Evolutionary conservation across 2,797 vertebrate species (phyloP), one percentile per base, ranked within the genome.

Genomic region (Microhierax caerulescens): DNA sequence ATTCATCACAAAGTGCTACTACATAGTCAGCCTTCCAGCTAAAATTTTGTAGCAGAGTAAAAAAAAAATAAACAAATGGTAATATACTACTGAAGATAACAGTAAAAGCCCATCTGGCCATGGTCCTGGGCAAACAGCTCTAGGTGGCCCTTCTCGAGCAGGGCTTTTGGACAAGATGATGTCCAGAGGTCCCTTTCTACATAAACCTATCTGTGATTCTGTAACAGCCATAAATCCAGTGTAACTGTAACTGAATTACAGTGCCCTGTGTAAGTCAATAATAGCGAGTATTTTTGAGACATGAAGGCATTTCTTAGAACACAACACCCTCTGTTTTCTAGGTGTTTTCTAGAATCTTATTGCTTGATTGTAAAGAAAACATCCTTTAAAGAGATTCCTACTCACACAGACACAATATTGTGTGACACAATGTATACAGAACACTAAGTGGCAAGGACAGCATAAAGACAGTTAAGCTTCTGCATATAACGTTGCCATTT

Each of bases 401-500:
- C 28, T 86, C 23, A 60, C 24, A 47, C 5, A 53, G 43, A 72
- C 36, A 84, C 9, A 57, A 32, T 63, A 69, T 21, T 70, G 56
- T 30, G 36, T 43, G 57, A 85, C 56, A 45, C 9, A 63, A 60
- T 10, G 9, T 47, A 25, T 11, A 75, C 37, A 54, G 88, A 93
- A 78, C 16, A 51, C 5, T 30, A 79, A 93, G 70, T 51, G 22
- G 74, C 57, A 93, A 87, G 57, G 60, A 86, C 53, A 78, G 28
- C 39, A 48, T 27, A 75, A 68, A 85, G 72, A 85, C 23, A 57
- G 64, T 81, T 81, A 90, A 95, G 88, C 47, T 91, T 93, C 4
- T 79, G 61, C 88, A 86, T 34, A 61, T 34, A 85, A 92, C 54
- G 39, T 41, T 90, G 90, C 57, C 82, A 97, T 95, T 95, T 95